Evolutionary conservation across 2,113 vertebrate genomes (phyloP).

Genomic region (Trichechus manatus): DNA sequence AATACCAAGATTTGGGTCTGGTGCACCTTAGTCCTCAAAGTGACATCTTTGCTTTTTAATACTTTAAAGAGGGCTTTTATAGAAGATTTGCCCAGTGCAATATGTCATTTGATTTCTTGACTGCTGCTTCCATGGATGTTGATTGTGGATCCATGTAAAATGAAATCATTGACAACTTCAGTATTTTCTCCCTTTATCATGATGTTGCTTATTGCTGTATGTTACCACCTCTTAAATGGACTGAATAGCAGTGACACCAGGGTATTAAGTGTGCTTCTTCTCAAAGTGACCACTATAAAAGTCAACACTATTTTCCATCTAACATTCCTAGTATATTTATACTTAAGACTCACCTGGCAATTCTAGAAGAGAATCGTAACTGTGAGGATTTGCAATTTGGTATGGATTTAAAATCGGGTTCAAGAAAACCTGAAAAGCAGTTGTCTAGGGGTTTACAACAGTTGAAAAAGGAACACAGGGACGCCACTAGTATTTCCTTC

Average conservation of each 20-base stretch:
- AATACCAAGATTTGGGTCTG: too few relatives aligned
- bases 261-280: neutral
- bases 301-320: neutral
- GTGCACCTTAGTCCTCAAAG: too few relatives aligned
- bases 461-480: neutral
- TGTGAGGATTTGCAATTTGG: slow-evolving; percentile 22
- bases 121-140: too few relatives aligned
- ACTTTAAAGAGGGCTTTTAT: too few relatives aligned
- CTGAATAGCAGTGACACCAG: neutral
- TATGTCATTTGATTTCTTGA: too few relatives aligned
- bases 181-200: too few relatives aligned
- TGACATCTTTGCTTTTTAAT: too few relatives aligned
- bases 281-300: neutral
- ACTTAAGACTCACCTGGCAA: neutral
- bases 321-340: neutral
- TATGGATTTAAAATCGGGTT: neutral
- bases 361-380: neutral
- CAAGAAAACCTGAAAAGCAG: slow-evolving; percentile 35
- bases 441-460: neutral
- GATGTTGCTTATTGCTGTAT: neutral
- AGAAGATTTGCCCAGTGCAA: too few relatives aligned
- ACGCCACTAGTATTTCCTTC: neutral
- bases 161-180: too few relatives aligned
- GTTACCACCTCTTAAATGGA: neutral
- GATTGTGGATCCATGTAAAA: too few relatives aligned